Conservation (phyloP, 2,888 invertebrate species). For the Morpho deidamia region DNA sequence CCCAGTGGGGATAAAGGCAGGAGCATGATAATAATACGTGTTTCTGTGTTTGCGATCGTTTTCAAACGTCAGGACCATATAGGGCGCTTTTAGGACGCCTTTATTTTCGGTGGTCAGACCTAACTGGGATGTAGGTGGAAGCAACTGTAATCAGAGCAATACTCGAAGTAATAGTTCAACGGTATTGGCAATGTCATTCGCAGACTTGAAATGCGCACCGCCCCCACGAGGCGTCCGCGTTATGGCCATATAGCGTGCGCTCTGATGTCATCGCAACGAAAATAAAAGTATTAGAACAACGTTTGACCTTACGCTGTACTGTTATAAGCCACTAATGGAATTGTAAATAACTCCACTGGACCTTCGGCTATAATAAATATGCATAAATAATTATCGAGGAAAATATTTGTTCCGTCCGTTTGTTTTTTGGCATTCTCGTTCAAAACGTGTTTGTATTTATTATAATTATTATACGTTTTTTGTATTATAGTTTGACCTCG, state of each 20-base stretch:
- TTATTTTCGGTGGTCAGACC: no score
- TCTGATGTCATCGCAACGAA: slow-evolving; percentile 43
- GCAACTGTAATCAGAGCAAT: no score
- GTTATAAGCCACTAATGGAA: slow-evolving; percentile 12
- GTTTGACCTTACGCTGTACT: slow-evolving; percentile 13
- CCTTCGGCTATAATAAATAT: neutral
- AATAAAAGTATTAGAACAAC: slow-evolving; percentile 37
- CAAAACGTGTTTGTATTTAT: no score
- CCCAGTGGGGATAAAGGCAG: no score
- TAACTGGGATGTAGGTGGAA: no score
- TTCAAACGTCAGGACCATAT: no score
- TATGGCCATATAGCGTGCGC: slow-evolving; percentile 3
- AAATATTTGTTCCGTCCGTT: neutral
- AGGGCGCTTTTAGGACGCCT: no score
- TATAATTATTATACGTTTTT: neutral
- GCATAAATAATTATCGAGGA: slow-evolving; percentile 1
- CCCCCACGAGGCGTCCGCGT: neutral
- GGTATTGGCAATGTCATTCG: no score
- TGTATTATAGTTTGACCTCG: neutral
- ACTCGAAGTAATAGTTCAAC: no score
- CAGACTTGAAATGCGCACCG: neutral
- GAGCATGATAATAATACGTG: no score
- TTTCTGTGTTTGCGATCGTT: no score
- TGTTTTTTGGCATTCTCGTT: neutral
- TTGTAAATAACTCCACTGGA: neutral